Base-by-base conservation (phyloP, 2,113 vertebrate species). In the Stigmatopora nigra region DNA sequence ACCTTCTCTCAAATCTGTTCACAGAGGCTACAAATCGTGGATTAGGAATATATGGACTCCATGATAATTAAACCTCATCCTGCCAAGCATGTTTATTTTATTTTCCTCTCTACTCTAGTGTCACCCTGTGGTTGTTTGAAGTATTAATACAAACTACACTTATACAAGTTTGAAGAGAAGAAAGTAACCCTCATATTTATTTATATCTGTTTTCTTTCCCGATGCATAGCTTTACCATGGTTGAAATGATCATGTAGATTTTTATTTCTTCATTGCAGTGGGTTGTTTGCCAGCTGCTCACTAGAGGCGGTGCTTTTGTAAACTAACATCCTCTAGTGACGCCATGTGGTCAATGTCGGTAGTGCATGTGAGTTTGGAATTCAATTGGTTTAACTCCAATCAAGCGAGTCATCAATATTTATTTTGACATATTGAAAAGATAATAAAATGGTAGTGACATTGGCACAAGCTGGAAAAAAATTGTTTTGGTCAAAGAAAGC, bases 151-250 rank as follows among this genome's bases (percentile, higher is more conserved):
- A 61, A 56, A 41, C 10, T 60, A 45, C 41, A 61, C 59, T 19
- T 61, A 19, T 25, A 63, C 69, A 55, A 25, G 38, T 48, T 31
- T 71, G 65, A 46, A 64, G 59, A 71, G 68, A 59, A 7, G 31
- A 74, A 76, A 72, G 52, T 73, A 71, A 79, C 69, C 48, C 78
- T 71, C 59, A 63, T 81, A 75, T 81, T 82, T 84, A 75, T 85
- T 41, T 82, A 69, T 74, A 69, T 65, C 73, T 67, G 61, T 17
- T 45, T 56, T 38, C 8, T 75, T 44, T 75, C 57, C 5, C 65
- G 64, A 82, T 80, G 87, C 88, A 88, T 90, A 88, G 81, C 84
- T 89, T 90, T 87, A 77, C 82, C 68, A 86, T 86, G 64, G 66
- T 81, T 62, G 31, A 2, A 52, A 69, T 70, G 74, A 77, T 77